Conservation (phyloP, 92 coral and sea anemone genomes). For the Isaurus tuberculatus region DNA sequence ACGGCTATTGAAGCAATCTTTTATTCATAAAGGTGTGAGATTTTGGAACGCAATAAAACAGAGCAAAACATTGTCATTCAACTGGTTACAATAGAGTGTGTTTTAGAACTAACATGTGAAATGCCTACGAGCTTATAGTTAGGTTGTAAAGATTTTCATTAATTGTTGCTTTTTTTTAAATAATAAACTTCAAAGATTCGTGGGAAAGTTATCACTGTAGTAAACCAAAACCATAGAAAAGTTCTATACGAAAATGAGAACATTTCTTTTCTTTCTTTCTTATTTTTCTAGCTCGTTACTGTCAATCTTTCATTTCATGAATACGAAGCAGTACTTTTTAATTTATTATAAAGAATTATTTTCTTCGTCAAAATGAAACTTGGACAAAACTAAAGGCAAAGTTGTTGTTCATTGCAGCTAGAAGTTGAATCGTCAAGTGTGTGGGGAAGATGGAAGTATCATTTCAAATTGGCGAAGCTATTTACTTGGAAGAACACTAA, state of each 20-base stretch:
- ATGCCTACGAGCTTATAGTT: slow-evolving; percentile 60
- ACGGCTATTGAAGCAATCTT: slow-evolving; percentile 57
- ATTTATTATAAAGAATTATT: neutral
- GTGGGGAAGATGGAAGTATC: neutral
- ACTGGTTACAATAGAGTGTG: slow-evolving; percentile 50
- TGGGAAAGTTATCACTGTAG: slow-evolving; percentile 31
- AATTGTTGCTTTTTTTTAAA: slow-evolving; percentile 34
- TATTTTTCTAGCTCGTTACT: slow-evolving; percentile 23
- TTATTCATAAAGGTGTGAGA: slow-evolving; percentile 67
- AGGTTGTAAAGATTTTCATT: slow-evolving; percentile 19
- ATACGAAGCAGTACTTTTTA: neutral
- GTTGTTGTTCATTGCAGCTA: neutral
- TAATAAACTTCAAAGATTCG: slow-evolving; percentile 20
- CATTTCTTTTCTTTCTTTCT: slow-evolving; percentile 24
- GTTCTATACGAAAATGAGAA: neutral
- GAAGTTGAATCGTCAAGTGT: neutral
- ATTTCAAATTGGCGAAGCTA: slow-evolving; percentile 5
- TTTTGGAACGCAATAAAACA: slow-evolving; percentile 43
- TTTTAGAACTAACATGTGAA: slow-evolving; percentile 85
- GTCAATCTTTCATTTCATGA: neutral
- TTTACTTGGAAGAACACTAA: slow-evolving; percentile 16
- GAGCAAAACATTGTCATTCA: slow-evolving; percentile 65
- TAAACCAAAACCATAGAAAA: neutral
- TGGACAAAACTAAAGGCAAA: neutral
- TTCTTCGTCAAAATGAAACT: neutral